Percentiles rank a stretch among this genome's conserved stretches.
Evolutionary conservation across 2,113 vertebrate genomes (phyloP).

Genomic region (Sigmodon hispidus): DNA sequence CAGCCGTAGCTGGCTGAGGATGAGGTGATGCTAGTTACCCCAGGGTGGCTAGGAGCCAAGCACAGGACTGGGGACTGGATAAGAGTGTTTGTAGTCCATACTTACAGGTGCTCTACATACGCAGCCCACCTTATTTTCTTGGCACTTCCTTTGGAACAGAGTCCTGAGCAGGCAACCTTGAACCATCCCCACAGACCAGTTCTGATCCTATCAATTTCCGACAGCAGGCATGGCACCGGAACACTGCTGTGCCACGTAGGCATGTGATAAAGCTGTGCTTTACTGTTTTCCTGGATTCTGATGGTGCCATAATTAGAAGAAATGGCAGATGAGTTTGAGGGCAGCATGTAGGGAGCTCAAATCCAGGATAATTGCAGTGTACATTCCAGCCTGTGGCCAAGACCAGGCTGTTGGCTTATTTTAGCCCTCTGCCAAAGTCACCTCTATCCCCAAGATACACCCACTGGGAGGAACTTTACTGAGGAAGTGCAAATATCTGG

Average conservation of each 20-base stretch:
- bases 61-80: not conserved
- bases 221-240: not conserved
- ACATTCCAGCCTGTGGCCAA: not conserved
- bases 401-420: constrained; percentile 51
- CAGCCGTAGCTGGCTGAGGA: not conserved
- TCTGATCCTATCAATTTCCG: constrained; percentile 14
- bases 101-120: not conserved
- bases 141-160: not conserved
- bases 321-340: constrained; percentile 58
- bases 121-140: not conserved
- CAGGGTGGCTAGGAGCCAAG: not conserved
- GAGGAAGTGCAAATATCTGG: not conserved
- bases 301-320: constrained; percentile 58
- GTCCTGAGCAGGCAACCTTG: not conserved
- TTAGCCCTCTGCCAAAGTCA: constrained; percentile 50
- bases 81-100: not conserved
- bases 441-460: not conserved
- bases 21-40: not conserved
- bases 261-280: not conserved
- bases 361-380: constrained; percentile 4
- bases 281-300: constrained; percentile 47
- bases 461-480: not conserved
- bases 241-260: not conserved
- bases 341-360: constrained; percentile 35
- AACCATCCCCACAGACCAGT: not conserved